Base-by-base conservation (phyloP, 2,113 vertebrate genomes). In the Polypterus senegalus region DNA sequence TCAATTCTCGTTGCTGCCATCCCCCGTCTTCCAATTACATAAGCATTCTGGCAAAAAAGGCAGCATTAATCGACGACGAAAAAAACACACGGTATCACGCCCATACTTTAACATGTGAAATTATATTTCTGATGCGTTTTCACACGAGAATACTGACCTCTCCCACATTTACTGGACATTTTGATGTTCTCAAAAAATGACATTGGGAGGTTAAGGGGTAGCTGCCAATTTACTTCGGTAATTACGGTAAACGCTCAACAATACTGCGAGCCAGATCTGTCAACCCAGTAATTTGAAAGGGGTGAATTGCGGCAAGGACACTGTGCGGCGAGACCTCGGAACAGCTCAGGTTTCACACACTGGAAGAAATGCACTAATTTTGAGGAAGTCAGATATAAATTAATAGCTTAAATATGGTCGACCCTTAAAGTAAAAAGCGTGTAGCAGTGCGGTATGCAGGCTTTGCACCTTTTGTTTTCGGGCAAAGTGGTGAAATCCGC, bases 211-310 rank as follows among this genome's bases (percentile, higher is more conserved):
- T 7, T 11, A 45, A 61, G 65, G 8, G 9, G 48, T 49, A 44
- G 49, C 49, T 51, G 66, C 61, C 46, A n/a, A 56, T 47, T 66
- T 74, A 10, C 49, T 83, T 63, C 53, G 63, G 65, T 58, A 60
- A 76, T 84, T 87, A 86, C 81, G 82, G 85, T 85, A 87, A 77
- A 81, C 53, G 71, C 75, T 70, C 75, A 62, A 72, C 70, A 46
- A 27, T 27, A 47, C 64, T 57, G 27, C 27, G 61, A 67, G 65
- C 61, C 70, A 68, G 78, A 65, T 70, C 64, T 74, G 66, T 61
- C 67, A 75, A 77, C 71, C 57, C 58, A 65, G 70, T 66, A 71
- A 61, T 70, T 61, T 27, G 6, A 75, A 62, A 75, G 81, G 82
- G 83, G 81, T 80, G 73, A 71, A 70, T 67, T 54, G 7, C 46